These are phyloP conservation scores for Euclidia mi DNA, from an alignment of 2,888 invertebrate species.

Conservation along the genomic window DNA sequence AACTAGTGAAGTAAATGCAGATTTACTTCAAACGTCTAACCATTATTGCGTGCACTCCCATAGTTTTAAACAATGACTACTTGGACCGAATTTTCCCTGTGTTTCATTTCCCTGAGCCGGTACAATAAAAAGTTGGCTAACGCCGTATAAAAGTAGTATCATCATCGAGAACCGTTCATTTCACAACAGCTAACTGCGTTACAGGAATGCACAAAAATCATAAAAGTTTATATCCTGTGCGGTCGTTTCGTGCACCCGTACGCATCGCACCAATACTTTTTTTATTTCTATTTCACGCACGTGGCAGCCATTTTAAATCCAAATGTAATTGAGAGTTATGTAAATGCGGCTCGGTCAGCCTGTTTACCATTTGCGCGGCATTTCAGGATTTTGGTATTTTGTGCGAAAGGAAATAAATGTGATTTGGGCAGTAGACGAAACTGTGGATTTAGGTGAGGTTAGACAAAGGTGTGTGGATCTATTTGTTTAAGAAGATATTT, in stretches of 20 bases:
- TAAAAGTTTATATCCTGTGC: slow-evolving; percentile 56
- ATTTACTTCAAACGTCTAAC: no score
- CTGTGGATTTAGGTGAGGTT: slow-evolving; percentile 35
- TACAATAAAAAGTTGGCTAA: slow-evolving; percentile 25
- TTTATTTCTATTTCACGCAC: slow-evolving; percentile 72
- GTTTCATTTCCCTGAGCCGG: slow-evolving; percentile 5
- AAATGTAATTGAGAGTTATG: slow-evolving; percentile 76
- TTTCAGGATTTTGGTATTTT: slow-evolving; percentile 53
- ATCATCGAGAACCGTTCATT: slow-evolving; percentile 35
- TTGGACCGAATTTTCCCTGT: neutral
- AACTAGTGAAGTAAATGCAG: no score
- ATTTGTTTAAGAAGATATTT: slow-evolving; percentile 23
- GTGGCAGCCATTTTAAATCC: slow-evolving; percentile 73
- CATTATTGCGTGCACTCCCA: no score
- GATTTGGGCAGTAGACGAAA: slow-evolving; percentile 24
- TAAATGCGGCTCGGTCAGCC: slow-evolving; percentile 64
- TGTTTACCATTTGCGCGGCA: slow-evolving; percentile 56
- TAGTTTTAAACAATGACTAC: neutral
- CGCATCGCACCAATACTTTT: slow-evolving; percentile 60
- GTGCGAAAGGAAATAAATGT: slow-evolving; percentile 43
- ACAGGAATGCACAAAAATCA: slow-evolving; percentile 60
- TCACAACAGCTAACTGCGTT: slow-evolving; percentile 45
- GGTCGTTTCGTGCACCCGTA: slow-evolving; percentile 60
- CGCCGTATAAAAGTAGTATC: slow-evolving; percentile 24
- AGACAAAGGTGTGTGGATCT: slow-evolving; percentile 20